Conservation (phyloP, 2,113 vertebrate genomes). For the Dicrurus megarhynchus region DNA sequence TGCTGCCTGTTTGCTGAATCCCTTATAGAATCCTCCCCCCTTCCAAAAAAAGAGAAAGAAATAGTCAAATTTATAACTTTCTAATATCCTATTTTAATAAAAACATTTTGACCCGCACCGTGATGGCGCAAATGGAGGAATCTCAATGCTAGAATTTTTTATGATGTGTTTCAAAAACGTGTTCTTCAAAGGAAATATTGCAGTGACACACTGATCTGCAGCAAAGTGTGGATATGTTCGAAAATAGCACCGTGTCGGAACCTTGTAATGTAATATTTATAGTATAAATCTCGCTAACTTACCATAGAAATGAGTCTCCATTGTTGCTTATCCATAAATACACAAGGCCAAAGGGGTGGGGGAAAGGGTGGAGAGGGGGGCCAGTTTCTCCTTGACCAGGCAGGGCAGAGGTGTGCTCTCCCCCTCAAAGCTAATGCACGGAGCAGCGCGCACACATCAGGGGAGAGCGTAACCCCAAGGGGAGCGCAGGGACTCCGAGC, state of each 20-base stretch:
- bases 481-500: background rate
- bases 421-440: background rate
- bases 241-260: slow-evolving; percentile 4
- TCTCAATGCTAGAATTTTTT: slow-evolving; percentile 7
- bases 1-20: background rate
- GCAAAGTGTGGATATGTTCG: background rate
- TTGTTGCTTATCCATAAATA: slow-evolving; percentile 36
- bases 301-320: slow-evolving; percentile 40
- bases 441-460: background rate
- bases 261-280: slow-evolving; percentile 47
- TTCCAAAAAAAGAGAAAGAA: background rate
- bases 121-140: background rate
- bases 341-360: background rate
- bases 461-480: background rate
- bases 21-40: background rate
- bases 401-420: slow-evolving; percentile 13
- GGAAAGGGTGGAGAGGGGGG: background rate
- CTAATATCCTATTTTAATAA: slow-evolving; percentile 23
- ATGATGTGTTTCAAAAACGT: slow-evolving; percentile 11
- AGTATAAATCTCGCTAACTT: slow-evolving; percentile 33
- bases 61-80: slow-evolving; percentile 2
- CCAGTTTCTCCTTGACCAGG: background rate
- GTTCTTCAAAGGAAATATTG: slow-evolving; percentile 42
- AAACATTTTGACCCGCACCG: background rate
- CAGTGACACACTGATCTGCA: slow-evolving; percentile 19